A percentile compares a stretch with the other conserved stretches of the same genome.
Evolutionary conservation across 1,140 invertebrate genomes (phyloP).

Genomic region (Ladona fulva): DNA sequence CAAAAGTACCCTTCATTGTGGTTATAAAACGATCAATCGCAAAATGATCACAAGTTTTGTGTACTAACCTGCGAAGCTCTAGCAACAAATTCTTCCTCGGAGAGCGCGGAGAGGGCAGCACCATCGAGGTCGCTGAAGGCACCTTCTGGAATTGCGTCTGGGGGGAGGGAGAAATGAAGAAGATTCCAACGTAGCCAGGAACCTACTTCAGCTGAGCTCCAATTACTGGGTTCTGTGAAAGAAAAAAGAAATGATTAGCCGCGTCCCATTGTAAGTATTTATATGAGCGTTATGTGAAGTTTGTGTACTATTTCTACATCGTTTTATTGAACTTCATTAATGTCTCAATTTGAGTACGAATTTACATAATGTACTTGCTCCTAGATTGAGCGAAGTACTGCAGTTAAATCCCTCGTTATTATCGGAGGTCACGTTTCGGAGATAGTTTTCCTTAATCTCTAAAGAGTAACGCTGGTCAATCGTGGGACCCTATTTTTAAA

Average conservation of each 20-base stretch:
- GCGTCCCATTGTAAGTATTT: background rate
- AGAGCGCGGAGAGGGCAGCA: conserved; percentile 57
- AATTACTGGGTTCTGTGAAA: conserved; percentile 70
- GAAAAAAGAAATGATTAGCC: conserved; percentile 23
- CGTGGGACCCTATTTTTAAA: too few species aligned
- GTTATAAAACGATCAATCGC: too few species aligned
- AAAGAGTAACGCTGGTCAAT: too few species aligned
- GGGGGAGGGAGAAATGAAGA: conserved; percentile 60
- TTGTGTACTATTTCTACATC: background rate
- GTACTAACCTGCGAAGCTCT: conserved; percentile 62
- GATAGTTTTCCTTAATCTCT: too few species aligned
- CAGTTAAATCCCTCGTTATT: too few species aligned
- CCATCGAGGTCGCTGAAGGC: conserved; percentile 75
- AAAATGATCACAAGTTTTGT: too few species aligned
- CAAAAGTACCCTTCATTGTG: too few species aligned
- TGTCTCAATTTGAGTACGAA: too few species aligned
- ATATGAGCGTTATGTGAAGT: background rate
- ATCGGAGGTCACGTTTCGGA: too few species aligned
- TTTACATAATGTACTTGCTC: too few species aligned
- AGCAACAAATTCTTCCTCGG: conserved; percentile 75
- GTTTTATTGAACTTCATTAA: too few species aligned
- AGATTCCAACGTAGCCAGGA: conserved; percentile 80
- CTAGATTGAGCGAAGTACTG: too few species aligned
- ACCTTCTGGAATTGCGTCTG: conserved; percentile 41
- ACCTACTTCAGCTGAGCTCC: conserved; percentile 72